A percentile compares a stretch with the other conserved stretches of the same genome.
Evolutionary conservation across 2,888 invertebrate species (phyloP).

Genomic region (Hoplodrina ambigua): DNA sequence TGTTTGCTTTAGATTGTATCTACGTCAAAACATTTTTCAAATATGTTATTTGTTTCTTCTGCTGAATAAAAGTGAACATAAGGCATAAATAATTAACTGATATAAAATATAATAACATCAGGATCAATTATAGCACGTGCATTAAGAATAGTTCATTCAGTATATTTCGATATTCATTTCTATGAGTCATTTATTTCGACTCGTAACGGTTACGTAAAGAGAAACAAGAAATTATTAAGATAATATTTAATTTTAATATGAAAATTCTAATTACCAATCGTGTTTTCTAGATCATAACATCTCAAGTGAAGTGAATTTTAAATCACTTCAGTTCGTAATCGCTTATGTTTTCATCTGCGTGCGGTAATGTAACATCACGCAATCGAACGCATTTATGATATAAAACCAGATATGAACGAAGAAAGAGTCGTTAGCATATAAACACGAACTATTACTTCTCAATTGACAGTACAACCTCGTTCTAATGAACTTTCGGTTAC

Average conservation of each 20-base stretch:
- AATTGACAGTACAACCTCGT: slow-evolving; percentile 64
- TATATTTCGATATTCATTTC: not conserved
- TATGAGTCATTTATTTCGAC: not conserved
- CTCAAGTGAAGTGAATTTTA: slow-evolving; percentile 31
- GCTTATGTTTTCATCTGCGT: slow-evolving; percentile 44
- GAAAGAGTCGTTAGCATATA: slow-evolving; percentile 54
- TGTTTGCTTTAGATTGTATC: too few relatives aligned
- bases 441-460: slow-evolving; percentile 57
- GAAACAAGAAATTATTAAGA: not conserved
- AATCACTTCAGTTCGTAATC: slow-evolving; percentile 46
- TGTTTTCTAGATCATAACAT: slow-evolving; percentile 16
- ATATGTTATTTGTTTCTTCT: not conserved
- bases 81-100: not conserved
- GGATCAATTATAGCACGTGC: too few relatives aligned
- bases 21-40: too few relatives aligned
- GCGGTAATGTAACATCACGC: slow-evolving; percentile 62
- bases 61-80: too few relatives aligned
- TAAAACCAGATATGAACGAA: slow-evolving; percentile 48
- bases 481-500: slow-evolving; percentile 70
- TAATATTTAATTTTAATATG: not conserved
- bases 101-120: not conserved
- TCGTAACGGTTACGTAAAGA: slow-evolving; percentile 1
- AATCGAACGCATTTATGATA: slow-evolving; percentile 54
- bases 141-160: not conserved
- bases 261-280: not conserved